A percentile compares a stretch with the other conserved stretches of the same genome.
phyloP scores from a whole-genome alignment of 2,888 invertebrate genomes.

The Orthosia gothica region DNA sequence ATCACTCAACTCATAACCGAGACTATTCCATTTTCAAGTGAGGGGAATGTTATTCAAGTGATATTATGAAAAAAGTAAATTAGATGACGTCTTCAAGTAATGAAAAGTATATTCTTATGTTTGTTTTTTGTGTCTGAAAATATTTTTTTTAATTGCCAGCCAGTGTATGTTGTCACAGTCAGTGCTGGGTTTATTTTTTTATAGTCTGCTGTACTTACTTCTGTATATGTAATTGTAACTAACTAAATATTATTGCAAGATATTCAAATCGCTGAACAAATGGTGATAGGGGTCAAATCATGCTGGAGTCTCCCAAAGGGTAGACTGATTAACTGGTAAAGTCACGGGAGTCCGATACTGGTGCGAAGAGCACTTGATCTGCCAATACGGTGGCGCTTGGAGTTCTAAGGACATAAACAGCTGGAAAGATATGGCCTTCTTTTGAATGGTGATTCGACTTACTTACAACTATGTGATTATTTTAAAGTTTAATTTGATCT shows the following conservation, averaged over 20 bases:
- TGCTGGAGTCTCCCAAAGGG: no score
- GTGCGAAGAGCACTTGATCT: no score
- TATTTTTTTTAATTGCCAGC: not conserved
- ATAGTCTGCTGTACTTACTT: not conserved
- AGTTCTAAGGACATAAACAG: no score
- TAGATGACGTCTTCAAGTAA: slow-evolving; percentile 15
- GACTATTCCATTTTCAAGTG: slow-evolving; percentile 53
- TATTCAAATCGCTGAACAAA: not conserved
- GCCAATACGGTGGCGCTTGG: not conserved
- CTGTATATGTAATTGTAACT: no score
- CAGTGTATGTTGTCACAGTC: not conserved
- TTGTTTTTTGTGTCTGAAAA: not conserved
- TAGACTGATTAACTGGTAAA: no score
- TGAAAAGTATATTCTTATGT: not conserved
- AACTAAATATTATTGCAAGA: no score
- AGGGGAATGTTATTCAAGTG: slow-evolving; percentile 18
- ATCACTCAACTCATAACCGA: slow-evolving; percentile 72
- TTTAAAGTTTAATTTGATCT: no score
- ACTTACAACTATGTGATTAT: no score
- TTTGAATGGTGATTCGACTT: not conserved
- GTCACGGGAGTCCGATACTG: no score
- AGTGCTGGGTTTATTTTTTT: not conserved
- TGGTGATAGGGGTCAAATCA: no score
- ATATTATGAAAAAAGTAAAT: slow-evolving; percentile 41
- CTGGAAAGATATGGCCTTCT: not conserved